Evolutionary conservation across 2,888 invertebrate genomes (phyloP).

Genomic region (Phengaris arion): DNA sequence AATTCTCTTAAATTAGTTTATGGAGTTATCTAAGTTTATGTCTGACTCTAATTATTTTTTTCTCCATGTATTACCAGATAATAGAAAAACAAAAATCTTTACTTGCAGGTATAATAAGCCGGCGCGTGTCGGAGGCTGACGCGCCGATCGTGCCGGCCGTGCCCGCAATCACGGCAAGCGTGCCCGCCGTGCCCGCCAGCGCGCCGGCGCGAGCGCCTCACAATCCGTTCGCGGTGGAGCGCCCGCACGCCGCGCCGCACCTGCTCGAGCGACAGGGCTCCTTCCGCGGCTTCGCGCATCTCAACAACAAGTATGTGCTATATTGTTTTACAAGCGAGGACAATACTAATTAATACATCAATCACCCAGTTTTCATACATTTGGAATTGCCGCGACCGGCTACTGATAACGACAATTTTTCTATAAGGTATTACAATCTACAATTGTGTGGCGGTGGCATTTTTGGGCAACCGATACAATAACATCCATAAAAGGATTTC

Average conservation of each 20-base stretch:
- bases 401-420: no score
- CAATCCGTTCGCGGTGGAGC: constrained; percentile 96
- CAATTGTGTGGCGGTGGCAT: no score
- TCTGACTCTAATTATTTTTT: no score
- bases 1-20: no score
- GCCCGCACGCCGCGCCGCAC: constrained; percentile 96
- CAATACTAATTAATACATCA: not conserved
- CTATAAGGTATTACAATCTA: no score
- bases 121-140: constrained; percentile 68
- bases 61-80: no score
- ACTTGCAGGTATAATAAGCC: constrained; percentile 56
- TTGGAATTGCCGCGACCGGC: no score
- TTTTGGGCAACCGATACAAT: not conserved
- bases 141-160: constrained; percentile 38
- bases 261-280: constrained; percentile 97
- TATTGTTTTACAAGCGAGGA: no score
- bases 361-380: not conserved
- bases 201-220: constrained; percentile 73
- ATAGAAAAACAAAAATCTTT: not conserved
- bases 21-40: no score
- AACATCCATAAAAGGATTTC: not conserved
- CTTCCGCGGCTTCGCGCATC: constrained; percentile 92
- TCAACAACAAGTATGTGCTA: constrained; percentile 74
- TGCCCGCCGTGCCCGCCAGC: constrained; percentile 46
- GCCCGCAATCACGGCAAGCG: constrained; percentile 46